Percentiles rank a stretch among this genome's conserved stretches.
phyloP scores from a whole-genome alignment of 2,113 vertebrate species.

The Syrrhaptes paradoxus region DNA sequence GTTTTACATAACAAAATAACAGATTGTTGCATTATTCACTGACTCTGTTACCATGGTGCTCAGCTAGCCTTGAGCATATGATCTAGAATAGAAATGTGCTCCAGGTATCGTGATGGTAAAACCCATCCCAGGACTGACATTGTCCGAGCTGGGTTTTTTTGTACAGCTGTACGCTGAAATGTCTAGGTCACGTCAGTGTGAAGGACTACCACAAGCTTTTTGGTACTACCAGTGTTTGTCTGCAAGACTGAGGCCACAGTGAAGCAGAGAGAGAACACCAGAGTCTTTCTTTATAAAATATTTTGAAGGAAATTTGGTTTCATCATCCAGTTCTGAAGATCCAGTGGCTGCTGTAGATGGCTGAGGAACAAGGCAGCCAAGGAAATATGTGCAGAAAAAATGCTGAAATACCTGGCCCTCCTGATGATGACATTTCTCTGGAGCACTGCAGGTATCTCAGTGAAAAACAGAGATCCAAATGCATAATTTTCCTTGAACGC shows the following conservation, averaged over 20 bases:
- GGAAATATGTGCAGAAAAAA: not conserved
- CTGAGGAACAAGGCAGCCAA: not conserved
- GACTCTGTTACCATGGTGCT: constrained; percentile 36
- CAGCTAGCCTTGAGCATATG: not conserved
- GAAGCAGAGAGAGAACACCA: not conserved
- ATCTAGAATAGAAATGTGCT: not conserved
- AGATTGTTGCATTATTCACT: constrained; percentile 10
- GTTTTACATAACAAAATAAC: constrained; percentile 41
- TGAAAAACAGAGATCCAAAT: constrained; percentile 37
- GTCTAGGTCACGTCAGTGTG: not conserved
- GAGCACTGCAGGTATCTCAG: not conserved
- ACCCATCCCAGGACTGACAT: not conserved
- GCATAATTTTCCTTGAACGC: constrained; percentile 17
- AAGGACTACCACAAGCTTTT: not conserved
- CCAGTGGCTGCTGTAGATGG: not conserved
- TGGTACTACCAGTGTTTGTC: not conserved
- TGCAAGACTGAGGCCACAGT: not conserved
- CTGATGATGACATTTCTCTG: not conserved
- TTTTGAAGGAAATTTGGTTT: not conserved
- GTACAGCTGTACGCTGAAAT: not conserved
- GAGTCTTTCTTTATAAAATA: not conserved
- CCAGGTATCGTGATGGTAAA: not conserved
- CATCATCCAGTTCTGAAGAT: not conserved
- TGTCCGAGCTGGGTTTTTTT: not conserved
- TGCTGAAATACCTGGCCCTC: not conserved